Percentiles rank a stretch among this genome's conserved stretches.
Evolutionary conservation across 35 echinoderm and acorn worm genomes (phyloP).

Genomic region (Apostichopus parvimensis): DNA sequence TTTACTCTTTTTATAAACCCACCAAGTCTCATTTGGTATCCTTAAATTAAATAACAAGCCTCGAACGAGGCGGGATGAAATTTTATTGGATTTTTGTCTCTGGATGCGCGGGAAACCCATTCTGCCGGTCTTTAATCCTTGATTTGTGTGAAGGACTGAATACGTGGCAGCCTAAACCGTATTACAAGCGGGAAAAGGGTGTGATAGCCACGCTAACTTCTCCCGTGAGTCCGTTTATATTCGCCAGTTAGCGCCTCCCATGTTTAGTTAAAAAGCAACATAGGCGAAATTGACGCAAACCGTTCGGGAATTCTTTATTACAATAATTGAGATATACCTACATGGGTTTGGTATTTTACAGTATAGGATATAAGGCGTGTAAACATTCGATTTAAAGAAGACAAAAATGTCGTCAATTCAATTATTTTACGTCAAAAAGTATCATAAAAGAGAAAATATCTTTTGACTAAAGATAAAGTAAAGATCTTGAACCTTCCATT

Average conservation of each 20-base stretch:
- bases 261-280: constrained; percentile 52
- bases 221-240: constrained; percentile 56
- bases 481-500: background rate
- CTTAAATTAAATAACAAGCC: constrained; percentile 51
- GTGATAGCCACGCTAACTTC: constrained; percentile 30
- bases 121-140: constrained; percentile 56
- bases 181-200: constrained; percentile 44
- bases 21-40: constrained; percentile 47
- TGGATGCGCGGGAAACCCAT: constrained; percentile 46
- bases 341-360: constrained; percentile 7
- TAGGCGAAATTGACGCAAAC: constrained; percentile 51
- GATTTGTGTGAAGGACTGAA: constrained; percentile 56
- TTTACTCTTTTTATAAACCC: constrained; percentile 19
- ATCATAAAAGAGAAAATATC: constrained; percentile 13
- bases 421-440: constrained; percentile 21
- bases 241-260: constrained; percentile 53
- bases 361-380: constrained; percentile 7
- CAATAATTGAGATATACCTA: constrained; percentile 49
- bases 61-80: constrained; percentile 49
- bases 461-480: background rate
- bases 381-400: constrained; percentile 43
- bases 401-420: constrained; percentile 38
- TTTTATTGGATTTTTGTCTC: constrained; percentile 55
- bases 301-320: constrained; percentile 47
- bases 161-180: constrained; percentile 52